Base-by-base conservation (phyloP, 2,113 vertebrate genomes). In the Psettodes erumei region DNA sequence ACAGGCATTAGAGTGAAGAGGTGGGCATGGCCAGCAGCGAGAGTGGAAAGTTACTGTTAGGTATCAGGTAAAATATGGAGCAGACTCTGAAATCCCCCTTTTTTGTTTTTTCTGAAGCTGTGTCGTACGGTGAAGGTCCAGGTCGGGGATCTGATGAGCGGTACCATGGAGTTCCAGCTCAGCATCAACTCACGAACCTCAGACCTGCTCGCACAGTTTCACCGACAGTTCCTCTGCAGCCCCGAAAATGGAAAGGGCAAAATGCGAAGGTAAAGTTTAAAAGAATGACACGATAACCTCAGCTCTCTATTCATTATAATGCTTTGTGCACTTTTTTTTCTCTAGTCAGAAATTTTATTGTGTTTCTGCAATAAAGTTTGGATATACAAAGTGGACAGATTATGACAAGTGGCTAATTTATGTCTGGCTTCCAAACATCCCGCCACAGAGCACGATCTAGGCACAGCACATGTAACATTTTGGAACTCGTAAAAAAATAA, bases 41-140 rank as follows among this genome's bases (percentile, higher is more conserved):
- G n/a, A n/a, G n/a, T n/a, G n/a, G n/a, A n/a, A n/a, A n/a, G n/a
- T n/a, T n/a, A n/a, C n/a, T n/a, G n/a, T n/a, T n/a, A n/a, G n/a
- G n/a, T n/a, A n/a, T n/a, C n/a, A n/a, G n/a, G n/a, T n/a, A n/a
- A n/a, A n/a, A n/a, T n/a, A n/a, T n/a, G n/a, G n/a, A n/a, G n/a
- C n/a, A n/a, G n/a, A n/a, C n/a, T n/a, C n/a, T n/a, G n/a, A n/a
- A n/a, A n/a, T 33, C 11, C 8, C 16, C 7, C 16, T 23, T 2
- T 27, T 10, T 58, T 50, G 68, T 12, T 16, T 53, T 11, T 50
- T 48, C 19, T 61, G 55, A 84, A 96, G 95, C 90, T 88, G 23
- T 93, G 90, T 81, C 95, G 94, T 53, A 86, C 87, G 2, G 95
- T 96, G 59, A 96, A 96, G 88, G 88, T 96, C 79, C 94, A 96